Evolutionary conservation across 1,140 invertebrate species (phyloP).

Genomic region (Chironomus striatipennis): DNA sequence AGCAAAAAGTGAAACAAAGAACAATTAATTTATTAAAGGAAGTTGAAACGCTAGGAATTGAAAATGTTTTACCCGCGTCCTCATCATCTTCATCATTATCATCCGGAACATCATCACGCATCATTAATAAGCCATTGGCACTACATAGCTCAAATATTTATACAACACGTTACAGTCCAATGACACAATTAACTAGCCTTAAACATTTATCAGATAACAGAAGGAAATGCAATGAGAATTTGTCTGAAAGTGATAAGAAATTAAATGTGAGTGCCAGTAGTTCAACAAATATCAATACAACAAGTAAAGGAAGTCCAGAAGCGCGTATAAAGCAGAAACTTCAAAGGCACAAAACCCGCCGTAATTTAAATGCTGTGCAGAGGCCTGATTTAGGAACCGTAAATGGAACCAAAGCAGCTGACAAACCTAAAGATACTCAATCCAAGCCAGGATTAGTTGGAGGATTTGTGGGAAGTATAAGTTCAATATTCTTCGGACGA

Average conservation of each 20-base stretch:
- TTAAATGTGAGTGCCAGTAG: constrained; percentile 25
- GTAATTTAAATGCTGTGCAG: constrained; percentile 37
- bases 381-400: constrained; percentile 42
- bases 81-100: constrained; percentile 37
- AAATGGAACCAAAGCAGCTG: constrained; percentile 30
- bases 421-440: constrained; percentile 33
- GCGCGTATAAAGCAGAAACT: constrained; percentile 34
- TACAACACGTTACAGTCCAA: constrained; percentile 51
- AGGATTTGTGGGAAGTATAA: constrained; percentile 60
- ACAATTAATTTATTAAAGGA: constrained; percentile 54
- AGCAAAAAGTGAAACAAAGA: constrained; percentile 41
- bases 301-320: constrained; percentile 26
- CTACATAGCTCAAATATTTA: constrained; percentile 45
- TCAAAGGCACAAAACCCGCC: constrained; percentile 35
- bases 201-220: constrained; percentile 45
- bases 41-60: constrained; percentile 58
- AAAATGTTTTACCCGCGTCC: constrained; percentile 51
- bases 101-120: constrained; percentile 25
- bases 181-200: constrained; percentile 66
- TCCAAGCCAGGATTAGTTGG: constrained; percentile 39
- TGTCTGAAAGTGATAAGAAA: constrained; percentile 27
- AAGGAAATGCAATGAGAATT: constrained; percentile 39
- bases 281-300: constrained; percentile 28
- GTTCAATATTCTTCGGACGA: constrained; percentile 68
- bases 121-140: constrained; percentile 39